Evolutionary conservation across 2,113 vertebrate species (phyloP), one percentile per base, ranked within the genome.

Genomic region (Ophthalmolycus amberensis): DNA sequence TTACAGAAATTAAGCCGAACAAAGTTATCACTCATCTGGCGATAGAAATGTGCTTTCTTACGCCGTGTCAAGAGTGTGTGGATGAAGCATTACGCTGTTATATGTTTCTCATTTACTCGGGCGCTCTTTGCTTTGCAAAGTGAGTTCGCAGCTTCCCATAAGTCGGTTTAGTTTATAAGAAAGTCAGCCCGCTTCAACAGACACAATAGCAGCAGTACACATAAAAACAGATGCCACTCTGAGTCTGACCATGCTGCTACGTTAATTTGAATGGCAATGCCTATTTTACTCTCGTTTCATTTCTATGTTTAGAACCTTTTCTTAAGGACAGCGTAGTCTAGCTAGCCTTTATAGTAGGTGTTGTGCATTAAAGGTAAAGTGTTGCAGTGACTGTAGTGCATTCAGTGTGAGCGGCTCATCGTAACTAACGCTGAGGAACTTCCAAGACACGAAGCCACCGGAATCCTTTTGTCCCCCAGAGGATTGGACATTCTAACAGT

Each of bases 381-480:
- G 54, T 72, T 70, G 29, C 63, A 65, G 32, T 27, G 69, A 25
- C 56, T 77, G 27, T 58, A 71, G 82, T 73, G 64, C 50, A 59
- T 66, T 86, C 54, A 66, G 52, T 73, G 16, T 37, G 70, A 88
- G 58, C 68, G 52, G 73, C 82, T 87, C 65, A 83, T 88, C 34
- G 50, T 82, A 84, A 84, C 71, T 80, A 87, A 86, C 65, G 69
- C 58, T 71, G 64, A 84, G 65, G 82, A 88, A 83, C 86, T 75
- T 87, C 82, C 80, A 85, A 80, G 72, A 85, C 87, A 85, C 63
- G 3, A 82, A 71, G 73, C 77, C 85, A 87, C 79, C 85, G 80
- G 34, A 90, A 86, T 82, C 82, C 79, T 68, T 91, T 92, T 88
- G 86, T 90, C 87, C 86, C 84, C 86, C 67, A 84, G 82, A 87